Conservation (phyloP, 64 coral and sea anemone species). For the Montipora cactus region DNA sequence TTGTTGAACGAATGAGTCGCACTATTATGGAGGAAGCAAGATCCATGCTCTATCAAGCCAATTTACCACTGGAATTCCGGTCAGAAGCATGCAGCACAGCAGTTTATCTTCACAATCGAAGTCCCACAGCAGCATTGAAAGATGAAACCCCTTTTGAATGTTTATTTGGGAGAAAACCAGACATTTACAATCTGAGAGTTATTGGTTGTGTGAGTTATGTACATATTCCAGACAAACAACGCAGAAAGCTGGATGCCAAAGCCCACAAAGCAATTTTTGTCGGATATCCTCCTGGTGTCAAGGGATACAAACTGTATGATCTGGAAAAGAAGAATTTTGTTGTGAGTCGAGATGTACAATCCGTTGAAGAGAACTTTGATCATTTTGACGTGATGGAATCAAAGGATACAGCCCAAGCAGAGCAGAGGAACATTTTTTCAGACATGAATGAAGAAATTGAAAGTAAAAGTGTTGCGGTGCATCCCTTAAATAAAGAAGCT, state of each 20-base stretch:
- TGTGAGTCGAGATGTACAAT: conserved; percentile 5
- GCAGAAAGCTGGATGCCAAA: conserved; percentile 81
- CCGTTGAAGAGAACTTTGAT: conserved; percentile 53
- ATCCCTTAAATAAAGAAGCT: background rate
- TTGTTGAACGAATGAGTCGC: conserved; percentile 85
- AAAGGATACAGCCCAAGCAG: background rate
- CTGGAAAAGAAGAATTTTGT: conserved; percentile 68
- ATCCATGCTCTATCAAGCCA: conserved; percentile 88
- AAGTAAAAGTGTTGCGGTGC: conserved; percentile 22
- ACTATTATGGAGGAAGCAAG: conserved; percentile 79
- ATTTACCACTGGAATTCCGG: conserved; percentile 61
- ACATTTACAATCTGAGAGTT: conserved; percentile 82
- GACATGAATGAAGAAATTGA: background rate
- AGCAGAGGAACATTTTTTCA: conserved; percentile 10
- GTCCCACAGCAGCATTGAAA: conserved; percentile 75
- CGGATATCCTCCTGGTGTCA: conserved; percentile 68
- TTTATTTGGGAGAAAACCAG: conserved; percentile 74
- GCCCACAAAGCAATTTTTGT: conserved; percentile 77
- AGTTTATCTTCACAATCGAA: conserved; percentile 75
- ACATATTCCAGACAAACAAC: conserved; percentile 62
- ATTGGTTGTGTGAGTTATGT: too few species aligned
- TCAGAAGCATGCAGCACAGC: conserved; percentile 83
- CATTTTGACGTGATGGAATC: conserved; percentile 1
- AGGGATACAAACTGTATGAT: conserved; percentile 19
- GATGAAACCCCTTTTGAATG: conserved; percentile 73